A percentile compares a stretch with the other conserved stretches of the same genome.
These are phyloP conservation scores for Machimus rusticus DNA, from an alignment of 2,888 invertebrate genomes.

Conservation along the genomic window DNA sequence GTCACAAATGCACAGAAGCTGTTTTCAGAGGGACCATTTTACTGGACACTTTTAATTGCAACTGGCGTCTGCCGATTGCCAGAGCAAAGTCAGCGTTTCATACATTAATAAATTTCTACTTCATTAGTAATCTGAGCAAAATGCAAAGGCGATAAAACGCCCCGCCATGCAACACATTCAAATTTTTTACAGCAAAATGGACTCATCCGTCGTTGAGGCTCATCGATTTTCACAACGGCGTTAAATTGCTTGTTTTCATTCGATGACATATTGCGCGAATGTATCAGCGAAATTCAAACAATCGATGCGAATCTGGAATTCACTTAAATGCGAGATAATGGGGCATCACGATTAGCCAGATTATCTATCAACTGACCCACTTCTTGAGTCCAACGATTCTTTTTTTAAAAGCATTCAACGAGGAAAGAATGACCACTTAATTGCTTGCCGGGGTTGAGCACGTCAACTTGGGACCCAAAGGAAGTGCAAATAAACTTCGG, in stretches of 20 bases:
- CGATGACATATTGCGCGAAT: conserved; percentile 28
- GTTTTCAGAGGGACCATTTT: not conserved
- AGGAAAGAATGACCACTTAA: not conserved
- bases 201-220: conserved; percentile 27
- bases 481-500: conserved; percentile 15
- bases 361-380: not conserved
- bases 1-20: conserved; percentile 51
- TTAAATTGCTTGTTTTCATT: conserved; percentile 49
- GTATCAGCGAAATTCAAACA: conserved; percentile 8
- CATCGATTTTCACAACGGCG: conserved; percentile 49
- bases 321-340: not conserved
- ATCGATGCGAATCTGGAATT: conserved; percentile 7
- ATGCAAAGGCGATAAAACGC: not conserved
- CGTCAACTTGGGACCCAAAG: not conserved
- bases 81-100: not conserved
- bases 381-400: not conserved
- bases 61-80: conserved; percentile 30
- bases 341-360: not conserved
- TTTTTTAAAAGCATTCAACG: not conserved
- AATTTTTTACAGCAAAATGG: not conserved
- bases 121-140: conserved; percentile 11
- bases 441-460: not conserved
- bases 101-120: conserved; percentile 28
- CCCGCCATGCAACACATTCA: not conserved
- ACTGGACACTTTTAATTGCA: conserved; percentile 7